Percentiles rank a stretch among this genome's conserved stretches.
Evolutionary conservation across 2,888 invertebrate species (phyloP).

Genomic region (Autographa pulchrina): DNA sequence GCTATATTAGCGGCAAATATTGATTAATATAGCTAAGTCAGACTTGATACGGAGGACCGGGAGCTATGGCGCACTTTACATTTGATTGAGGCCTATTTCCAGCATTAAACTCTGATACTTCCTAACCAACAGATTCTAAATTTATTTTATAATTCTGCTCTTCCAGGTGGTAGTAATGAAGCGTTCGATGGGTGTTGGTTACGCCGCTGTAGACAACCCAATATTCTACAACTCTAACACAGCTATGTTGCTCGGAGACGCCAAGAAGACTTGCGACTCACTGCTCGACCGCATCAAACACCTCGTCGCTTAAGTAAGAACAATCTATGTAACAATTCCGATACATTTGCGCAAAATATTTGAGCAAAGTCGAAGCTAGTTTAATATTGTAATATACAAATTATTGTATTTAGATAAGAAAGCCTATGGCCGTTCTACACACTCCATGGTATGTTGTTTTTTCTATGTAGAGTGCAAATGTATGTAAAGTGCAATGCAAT

Average conservation of each 20-base stretch:
- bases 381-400: constrained; percentile 19
- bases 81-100: too few relatives aligned
- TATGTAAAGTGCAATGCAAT: constrained; percentile 12
- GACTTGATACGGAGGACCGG: too few relatives aligned
- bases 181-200: constrained; percentile 95
- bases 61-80: too few relatives aligned
- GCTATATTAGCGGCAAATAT: not conserved
- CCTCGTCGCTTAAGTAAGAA: constrained; percentile 69
- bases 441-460: constrained; percentile 5
- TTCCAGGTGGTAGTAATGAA: constrained; percentile 96
- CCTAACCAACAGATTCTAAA: too few relatives aligned
- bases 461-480: not conserved
- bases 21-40: too few relatives aligned
- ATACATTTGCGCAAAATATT: constrained; percentile 20
- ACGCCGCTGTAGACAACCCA: constrained; percentile 97
- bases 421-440: constrained; percentile 17
- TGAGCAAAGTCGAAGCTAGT: constrained; percentile 8
- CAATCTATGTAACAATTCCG: constrained; percentile 39
- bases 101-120: too few relatives aligned
- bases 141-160: not conserved
- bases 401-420: constrained; percentile 14
- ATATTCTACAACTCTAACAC: constrained; percentile 97
- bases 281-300: constrained; percentile 91
- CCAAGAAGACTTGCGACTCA: constrained; percentile 97
- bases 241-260: constrained; percentile 96